A percentile compares a stretch with the other conserved stretches of the same genome.
phyloP scores from a whole-genome alignment of 2,113 vertebrate genomes.

The Capricornis sumatraensis region DNA sequence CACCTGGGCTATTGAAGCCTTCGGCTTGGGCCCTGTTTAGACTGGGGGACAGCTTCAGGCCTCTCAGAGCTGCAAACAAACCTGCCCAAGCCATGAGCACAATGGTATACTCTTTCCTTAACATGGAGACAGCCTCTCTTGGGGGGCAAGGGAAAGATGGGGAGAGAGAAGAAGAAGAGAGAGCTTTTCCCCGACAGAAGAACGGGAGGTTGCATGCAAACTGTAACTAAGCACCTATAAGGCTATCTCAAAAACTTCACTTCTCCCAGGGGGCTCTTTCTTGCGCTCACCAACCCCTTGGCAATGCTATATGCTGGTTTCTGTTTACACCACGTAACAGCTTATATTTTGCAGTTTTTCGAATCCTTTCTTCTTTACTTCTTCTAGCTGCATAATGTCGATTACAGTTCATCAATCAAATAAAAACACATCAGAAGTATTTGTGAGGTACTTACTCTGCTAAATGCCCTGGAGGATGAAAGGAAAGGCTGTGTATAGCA shows the following conservation, averaged over 20 bases:
- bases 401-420: neutral
- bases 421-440: neutral
- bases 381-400: neutral
- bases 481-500: neutral
- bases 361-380: neutral
- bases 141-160: rapidly evolving
- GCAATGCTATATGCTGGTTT: neutral
- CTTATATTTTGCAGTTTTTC: neutral
- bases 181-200: neutral
- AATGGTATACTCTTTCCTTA: neutral
- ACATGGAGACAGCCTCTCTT: neutral
- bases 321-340: neutral
- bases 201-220: neutral
- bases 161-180: neutral
- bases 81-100: neutral
- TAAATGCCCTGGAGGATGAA: neutral
- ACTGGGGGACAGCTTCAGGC: neutral
- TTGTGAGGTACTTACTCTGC: neutral
- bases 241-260: neutral
- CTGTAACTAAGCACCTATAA: neutral
- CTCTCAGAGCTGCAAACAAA: neutral
- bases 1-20: neutral
- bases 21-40: neutral
- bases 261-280: neutral
- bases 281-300: neutral